Evolutionary conservation across 2,888 invertebrate species (phyloP).

Genomic region (Eutolmus rufibarbis): DNA sequence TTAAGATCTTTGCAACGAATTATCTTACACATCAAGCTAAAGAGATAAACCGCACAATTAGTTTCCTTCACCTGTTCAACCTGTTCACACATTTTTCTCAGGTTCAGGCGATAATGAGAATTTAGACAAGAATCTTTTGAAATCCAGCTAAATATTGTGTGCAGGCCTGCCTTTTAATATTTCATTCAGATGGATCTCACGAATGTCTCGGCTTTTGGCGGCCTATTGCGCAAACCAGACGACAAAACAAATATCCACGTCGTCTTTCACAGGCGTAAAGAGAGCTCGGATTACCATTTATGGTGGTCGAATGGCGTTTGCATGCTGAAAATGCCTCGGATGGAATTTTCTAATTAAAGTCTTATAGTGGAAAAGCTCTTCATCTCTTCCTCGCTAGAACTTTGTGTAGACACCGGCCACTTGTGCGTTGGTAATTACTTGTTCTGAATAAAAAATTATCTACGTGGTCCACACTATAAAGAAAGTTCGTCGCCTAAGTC

Average conservation of each 20-base stretch:
- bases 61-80: not conserved
- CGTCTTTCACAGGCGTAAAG: not conserved
- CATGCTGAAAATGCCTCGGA: not conserved
- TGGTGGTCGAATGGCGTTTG: not conserved
- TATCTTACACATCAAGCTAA: not conserved
- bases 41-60: not conserved
- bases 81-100: not conserved
- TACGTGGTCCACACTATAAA: not conserved
- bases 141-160: not conserved
- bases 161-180: not conserved
- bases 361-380: not conserved
- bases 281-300: not conserved
- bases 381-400: not conserved
- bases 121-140: not conserved
- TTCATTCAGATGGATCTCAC: not conserved
- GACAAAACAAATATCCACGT: not conserved
- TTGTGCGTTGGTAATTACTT: not conserved
- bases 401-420: not conserved
- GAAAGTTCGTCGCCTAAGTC: not conserved
- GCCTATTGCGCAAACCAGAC: not conserved
- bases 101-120: not conserved
- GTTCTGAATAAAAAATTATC: not conserved
- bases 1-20: not conserved
- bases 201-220: not conserved
- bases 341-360: conserved; percentile 6